Percentiles rank a stretch among this genome's conserved stretches.
Conservation (phyloP, 2,797 vertebrate genomes). For the Delichon dasypus region DNA sequence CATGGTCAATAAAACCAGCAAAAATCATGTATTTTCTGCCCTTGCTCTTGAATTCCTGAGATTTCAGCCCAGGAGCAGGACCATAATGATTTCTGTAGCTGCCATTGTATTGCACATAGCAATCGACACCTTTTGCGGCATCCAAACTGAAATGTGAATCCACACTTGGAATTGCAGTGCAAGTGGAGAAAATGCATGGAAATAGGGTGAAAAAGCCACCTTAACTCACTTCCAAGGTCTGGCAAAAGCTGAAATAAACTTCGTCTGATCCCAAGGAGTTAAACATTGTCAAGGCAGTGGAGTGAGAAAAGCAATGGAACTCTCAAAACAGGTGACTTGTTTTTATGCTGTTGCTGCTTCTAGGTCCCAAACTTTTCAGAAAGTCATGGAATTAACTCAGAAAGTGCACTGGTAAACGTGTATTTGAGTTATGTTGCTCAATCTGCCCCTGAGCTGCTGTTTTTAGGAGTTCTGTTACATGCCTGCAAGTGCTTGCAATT, state of each 20-base stretch:
- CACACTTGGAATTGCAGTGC: neutral
- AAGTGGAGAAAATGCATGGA: neutral
- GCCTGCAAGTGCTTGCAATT: neutral
- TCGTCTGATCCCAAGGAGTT: neutral
- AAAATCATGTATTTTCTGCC: neutral
- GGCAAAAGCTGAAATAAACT: neutral
- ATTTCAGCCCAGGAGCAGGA: neutral
- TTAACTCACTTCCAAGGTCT: neutral
- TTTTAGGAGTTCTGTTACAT: neutral
- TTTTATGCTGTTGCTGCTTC: neutral
- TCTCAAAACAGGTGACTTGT: neutral
- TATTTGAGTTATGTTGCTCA: neutral
- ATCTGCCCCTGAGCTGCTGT: neutral
- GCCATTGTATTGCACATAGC: neutral
- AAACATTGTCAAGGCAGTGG: neutral
- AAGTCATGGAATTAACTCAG: neutral
- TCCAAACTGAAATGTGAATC: neutral
- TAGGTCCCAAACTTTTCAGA: neutral
- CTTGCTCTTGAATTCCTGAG: neutral
- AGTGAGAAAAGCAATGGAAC: neutral
- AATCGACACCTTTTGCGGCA: rapidly evolving
- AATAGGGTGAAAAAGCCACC: neutral
- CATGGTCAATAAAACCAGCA: conserved; percentile 4
- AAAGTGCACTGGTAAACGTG: no score
- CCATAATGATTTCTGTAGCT: neutral